A percentile compares a stretch with the other conserved stretches of the same genome.
These are phyloP conservation scores for Monoplex corrugatus DNA, from an alignment of 2,888 invertebrate genomes.

Conservation along the genomic window DNA sequence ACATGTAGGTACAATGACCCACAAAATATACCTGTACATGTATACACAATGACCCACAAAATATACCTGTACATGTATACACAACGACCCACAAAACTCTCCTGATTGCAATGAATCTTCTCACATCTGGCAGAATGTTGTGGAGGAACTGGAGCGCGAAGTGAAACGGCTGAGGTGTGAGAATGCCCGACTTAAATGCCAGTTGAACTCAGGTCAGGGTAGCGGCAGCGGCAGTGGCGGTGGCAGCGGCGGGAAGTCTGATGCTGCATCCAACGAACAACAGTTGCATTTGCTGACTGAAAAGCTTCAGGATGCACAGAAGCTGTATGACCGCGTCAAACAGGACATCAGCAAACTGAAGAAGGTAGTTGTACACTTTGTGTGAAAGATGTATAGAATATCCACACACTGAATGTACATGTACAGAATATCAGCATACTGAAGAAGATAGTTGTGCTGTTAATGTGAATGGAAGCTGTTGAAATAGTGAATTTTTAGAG, in stretches of 20 bases:
- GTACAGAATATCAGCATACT: constrained; percentile 67
- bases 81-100: too few relatives aligned
- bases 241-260: not conserved
- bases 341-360: constrained; percentile 70
- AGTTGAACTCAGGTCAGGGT: constrained; percentile 56
- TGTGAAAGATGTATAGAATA: not conserved
- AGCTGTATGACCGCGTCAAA: constrained; percentile 72
- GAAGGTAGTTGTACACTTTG: constrained; percentile 62
- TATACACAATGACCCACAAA: not conserved
- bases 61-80: not conserved
- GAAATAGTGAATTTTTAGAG: not conserved
- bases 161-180: constrained; percentile 67
- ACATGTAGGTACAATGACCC: too few relatives aligned
- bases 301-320: constrained; percentile 76
- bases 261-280: constrained; percentile 40
- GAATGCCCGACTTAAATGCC: constrained; percentile 69
- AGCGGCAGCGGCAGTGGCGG: not conserved
- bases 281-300: constrained; percentile 63
- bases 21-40: too few relatives aligned
- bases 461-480: not conserved
- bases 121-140: constrained; percentile 68
- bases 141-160: constrained; percentile 70
- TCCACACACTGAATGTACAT: too few relatives aligned
- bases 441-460: constrained; percentile 66
- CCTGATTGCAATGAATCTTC: too few relatives aligned